Evolutionary conservation across 1,140 invertebrate species (phyloP).

Genomic region (Meloidogyne chitwoodi): DNA sequence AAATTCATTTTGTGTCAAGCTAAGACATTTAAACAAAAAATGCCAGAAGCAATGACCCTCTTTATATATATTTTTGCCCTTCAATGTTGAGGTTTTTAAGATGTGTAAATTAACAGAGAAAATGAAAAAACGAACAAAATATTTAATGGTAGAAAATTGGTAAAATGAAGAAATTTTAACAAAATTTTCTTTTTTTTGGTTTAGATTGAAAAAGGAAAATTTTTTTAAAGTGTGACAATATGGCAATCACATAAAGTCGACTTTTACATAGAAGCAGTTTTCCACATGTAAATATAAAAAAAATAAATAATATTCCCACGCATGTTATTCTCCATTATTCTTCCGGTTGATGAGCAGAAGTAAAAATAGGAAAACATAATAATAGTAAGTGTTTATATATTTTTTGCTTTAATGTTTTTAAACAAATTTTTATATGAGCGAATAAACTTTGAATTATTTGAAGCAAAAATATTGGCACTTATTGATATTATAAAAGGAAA

Average conservation of each 20-base stretch:
- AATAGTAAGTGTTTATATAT: neutral
- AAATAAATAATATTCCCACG: neutral
- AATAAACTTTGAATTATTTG: neutral
- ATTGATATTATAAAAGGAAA: neutral
- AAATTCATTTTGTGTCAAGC: constrained; percentile 15
- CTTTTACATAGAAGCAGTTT: no score
- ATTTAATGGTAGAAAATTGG: neutral
- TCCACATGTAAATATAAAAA: no score
- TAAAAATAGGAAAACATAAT: neutral
- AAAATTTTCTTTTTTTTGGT: neutral
- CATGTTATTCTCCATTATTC: no score
- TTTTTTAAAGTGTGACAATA: no score
- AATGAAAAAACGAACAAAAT: neutral
- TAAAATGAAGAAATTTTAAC: neutral
- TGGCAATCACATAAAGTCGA: no score
- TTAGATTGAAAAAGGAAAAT: neutral
- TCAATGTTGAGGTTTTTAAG: no score
- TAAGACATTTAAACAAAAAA: constrained; percentile 1
- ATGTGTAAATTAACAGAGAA: neutral
- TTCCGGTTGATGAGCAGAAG: neutral
- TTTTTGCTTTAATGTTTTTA: neutral
- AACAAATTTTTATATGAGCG: neutral
- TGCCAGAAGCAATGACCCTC: neutral
- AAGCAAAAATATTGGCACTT: neutral
- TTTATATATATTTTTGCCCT: no score